Evolutionary conservation across 2,797 vertebrate species (phyloP), one percentile per base, ranked within the genome.

Genomic region (Hoplostethus atlanticus): DNA sequence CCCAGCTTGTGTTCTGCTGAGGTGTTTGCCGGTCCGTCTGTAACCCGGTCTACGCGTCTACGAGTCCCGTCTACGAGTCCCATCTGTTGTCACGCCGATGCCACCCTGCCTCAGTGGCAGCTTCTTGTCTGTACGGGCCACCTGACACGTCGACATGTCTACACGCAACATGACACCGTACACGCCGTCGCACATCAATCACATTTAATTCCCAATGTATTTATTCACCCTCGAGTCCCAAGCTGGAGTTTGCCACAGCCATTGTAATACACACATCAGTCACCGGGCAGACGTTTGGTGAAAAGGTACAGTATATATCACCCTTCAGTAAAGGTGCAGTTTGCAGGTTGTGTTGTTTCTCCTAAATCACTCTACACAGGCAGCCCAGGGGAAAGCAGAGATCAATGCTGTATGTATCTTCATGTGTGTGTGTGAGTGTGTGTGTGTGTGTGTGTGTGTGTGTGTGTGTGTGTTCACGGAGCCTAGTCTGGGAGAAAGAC

Each of bases 311-410:
- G 21, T 21, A 21, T 47, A 30, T 48, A 25, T 62, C 59, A 62
- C 17, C n/a, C 21, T 25, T 62, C 30, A 34, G 8, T n/a, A 51
- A 10, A 68, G 51, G 60, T 65, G 50, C 42, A 54, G n/a, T 6
- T 63, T 58, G 30, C 60, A 68, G 76, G 47, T 82, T 70, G 71
- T 73, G 76, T 67, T 68, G 67, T 25, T 68, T 69, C 75, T 67
- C 31, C 53, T 78, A 77, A 80, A 77, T 80, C 74, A 77, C 53
- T 13, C 21, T 50, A 71, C 50, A 83, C 59, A 69, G 66, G 8
- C 17, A 76, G 17, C 12, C 56, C 36, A 25, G 31, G 76, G 65
- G 66, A 51, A 1, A 79, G 56, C 25, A 57, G 31, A 3, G 61
- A 79, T 76, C 65, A 42, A 62, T 76, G 1, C 48, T 21, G 48